Evolutionary conservation across 92 coral and sea anemone species (phyloP), one percentile per base, ranked within the genome.

Genomic region (Ricordea florida): DNA sequence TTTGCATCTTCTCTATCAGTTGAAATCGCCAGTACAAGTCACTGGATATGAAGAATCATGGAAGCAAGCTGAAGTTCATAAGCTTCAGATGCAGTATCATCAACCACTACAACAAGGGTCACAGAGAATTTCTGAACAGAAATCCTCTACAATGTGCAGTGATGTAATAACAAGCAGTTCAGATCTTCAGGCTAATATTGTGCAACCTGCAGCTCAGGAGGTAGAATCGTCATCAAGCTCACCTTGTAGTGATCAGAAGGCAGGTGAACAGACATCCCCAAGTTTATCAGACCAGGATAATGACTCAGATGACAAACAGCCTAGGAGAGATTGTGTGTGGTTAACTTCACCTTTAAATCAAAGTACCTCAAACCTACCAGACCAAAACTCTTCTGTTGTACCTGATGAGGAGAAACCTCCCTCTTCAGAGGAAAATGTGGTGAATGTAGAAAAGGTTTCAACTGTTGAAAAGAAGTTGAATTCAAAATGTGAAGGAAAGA

Each of bases 21-120:
- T 69, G 1, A 35, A 47, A 2, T 53, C 62, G 8, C 62, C 76
- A 35, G 64, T 51, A 7, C 76, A 69, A 69, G 76, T 69, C 14
- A 53, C 38, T 25, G 76, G 53, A 51, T 69, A 51, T 11, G 53
- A 63, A 36, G 76, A 69, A n/a, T 63, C 51, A 20, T 69, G 76
- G 76, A 49, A 62, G 1, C 76, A 69, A 51, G 64, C 76, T 36
- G 62, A 69, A 69, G 26, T 51, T 23, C 28, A 14, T 13, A 50
- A 23, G 36, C 55, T 43, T 4, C 72, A 66, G 22, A 25, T 66
- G 58, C 20, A 18, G 24, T 66, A 66, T 66, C 72, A 46, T 20
- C 76, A 69, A 6, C 40, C 49, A 8, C 62, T 16, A 51, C 51
- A 69, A 50, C 20, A 33, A n/a, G n/a, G n/a, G n/a, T n/a, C n/a